phyloP scores from a whole-genome alignment of 2,888 invertebrate genomes.

The Lomographa bimaculata region DNA sequence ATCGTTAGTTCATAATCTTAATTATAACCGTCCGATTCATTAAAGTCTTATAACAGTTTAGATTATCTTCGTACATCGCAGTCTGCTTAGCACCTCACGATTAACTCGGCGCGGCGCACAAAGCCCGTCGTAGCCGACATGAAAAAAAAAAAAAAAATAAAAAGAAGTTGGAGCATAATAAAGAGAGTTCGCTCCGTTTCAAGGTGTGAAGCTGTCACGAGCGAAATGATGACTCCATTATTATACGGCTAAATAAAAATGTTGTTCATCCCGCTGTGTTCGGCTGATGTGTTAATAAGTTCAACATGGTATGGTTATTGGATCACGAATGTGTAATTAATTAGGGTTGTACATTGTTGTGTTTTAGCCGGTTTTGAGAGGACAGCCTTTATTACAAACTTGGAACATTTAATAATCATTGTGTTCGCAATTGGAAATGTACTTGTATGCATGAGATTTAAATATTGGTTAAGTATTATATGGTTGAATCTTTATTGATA shows the following conservation, averaged over 20 bases:
- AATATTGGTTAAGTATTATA: too few relatives aligned
- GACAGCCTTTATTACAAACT: too few relatives aligned
- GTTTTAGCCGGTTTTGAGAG: slow-evolving; percentile 37
- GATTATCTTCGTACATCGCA: slow-evolving; percentile 61
- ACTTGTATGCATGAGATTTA: too few relatives aligned
- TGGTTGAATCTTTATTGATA: too few relatives aligned
- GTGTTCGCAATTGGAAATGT: too few relatives aligned
- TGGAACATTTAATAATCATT: too few relatives aligned
- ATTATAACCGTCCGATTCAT: slow-evolving; percentile 67
- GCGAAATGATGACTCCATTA: slow-evolving; percentile 80
- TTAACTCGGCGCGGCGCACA: slow-evolving; percentile 51
- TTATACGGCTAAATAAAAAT: slow-evolving; percentile 76
- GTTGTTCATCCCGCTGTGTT: slow-evolving; percentile 56
- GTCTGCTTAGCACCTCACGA: slow-evolving; percentile 71
- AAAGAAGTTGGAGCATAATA: slow-evolving; percentile 59
- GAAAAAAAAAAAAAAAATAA: slow-evolving; percentile 57
- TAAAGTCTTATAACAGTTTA: slow-evolving; percentile 52
- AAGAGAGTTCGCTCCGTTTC: slow-evolving; percentile 71
- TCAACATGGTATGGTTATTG: slow-evolving; percentile 45
- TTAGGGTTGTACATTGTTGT: slow-evolving; percentile 44
- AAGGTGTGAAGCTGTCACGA: slow-evolving; percentile 82
- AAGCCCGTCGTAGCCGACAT: slow-evolving; percentile 68
- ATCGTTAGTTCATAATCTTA: slow-evolving; percentile 53
- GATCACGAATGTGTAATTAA: slow-evolving; percentile 43
- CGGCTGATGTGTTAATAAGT: slow-evolving; percentile 64